Percentiles rank a stretch among this genome's conserved stretches.
phyloP scores from a whole-genome alignment of 2,113 vertebrate genomes.

The Rhodinocichla rosea region DNA sequence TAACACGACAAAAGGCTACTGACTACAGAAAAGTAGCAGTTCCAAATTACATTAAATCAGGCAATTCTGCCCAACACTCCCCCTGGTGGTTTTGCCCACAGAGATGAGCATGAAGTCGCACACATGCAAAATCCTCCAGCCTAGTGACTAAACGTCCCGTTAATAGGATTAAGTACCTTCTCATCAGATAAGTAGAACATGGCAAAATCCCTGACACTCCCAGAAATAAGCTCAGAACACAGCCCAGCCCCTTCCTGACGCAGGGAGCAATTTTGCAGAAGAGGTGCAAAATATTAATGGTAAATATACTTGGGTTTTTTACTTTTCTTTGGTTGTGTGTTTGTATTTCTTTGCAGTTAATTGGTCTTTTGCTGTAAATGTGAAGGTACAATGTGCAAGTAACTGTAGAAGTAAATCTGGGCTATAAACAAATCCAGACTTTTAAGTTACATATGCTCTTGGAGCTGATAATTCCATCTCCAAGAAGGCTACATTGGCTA shows the following conservation, averaged over 20 bases:
- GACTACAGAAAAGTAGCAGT: background rate
- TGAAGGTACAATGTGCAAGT: background rate
- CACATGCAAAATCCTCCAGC: background rate
- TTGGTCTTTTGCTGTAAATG: background rate
- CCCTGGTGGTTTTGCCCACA: constrained; percentile 64
- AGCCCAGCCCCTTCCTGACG: constrained; percentile 36
- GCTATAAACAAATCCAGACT: background rate
- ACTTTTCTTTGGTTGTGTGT: background rate
- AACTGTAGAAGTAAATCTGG: background rate
- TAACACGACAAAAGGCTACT: background rate
- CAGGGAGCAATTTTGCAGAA: constrained; percentile 28
- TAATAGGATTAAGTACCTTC: constrained; percentile 79
- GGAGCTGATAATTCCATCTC: background rate
- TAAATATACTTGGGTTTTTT: constrained; percentile 36
- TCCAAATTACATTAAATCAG: background rate
- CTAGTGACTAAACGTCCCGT: constrained; percentile 52
- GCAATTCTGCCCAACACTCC: constrained; percentile 38
- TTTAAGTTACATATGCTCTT: background rate
- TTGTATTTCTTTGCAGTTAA: background rate
- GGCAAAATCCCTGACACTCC: constrained; percentile 63
- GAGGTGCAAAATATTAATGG: constrained; percentile 49
- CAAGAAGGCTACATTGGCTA: background rate
- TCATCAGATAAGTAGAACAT: constrained; percentile 73
- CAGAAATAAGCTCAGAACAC: constrained; percentile 61
- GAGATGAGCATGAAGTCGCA: background rate